Percentiles rank a stretch among this genome's conserved stretches.
These are phyloP conservation scores for Sesia apiformis DNA, from an alignment of 2,888 invertebrate genomes.

Conservation along the genomic window DNA sequence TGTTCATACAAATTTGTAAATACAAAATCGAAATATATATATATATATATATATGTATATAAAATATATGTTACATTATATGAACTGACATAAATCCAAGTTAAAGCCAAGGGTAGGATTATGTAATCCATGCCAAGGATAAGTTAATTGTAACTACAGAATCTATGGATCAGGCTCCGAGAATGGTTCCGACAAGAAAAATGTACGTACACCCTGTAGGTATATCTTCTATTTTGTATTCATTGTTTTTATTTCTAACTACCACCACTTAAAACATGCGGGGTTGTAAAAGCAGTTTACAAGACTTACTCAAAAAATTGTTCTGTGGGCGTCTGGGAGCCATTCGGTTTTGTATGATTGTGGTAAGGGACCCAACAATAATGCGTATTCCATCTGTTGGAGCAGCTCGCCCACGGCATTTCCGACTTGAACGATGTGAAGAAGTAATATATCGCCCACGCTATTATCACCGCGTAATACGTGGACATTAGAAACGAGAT, in stretches of 20 bases:
- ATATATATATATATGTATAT: too few species aligned
- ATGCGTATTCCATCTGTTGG: slow-evolving; percentile 88
- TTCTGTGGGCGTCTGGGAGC: slow-evolving; percentile 89
- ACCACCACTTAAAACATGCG: not conserved
- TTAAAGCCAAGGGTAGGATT: too few species aligned
- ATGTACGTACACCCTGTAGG: too few species aligned
- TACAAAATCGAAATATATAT: too few species aligned
- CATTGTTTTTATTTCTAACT: not conserved
- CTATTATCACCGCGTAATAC: slow-evolving; percentile 96
- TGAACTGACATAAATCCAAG: too few species aligned
- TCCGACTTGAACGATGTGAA: slow-evolving; percentile 91
- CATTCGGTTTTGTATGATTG: slow-evolving; percentile 79
- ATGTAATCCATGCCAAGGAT: too few species aligned
- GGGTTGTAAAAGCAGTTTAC: not conserved
- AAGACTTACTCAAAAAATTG: slow-evolving; percentile 91
- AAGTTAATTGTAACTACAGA: too few species aligned
- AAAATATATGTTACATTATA: too few species aligned
- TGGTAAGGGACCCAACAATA: slow-evolving; percentile 86
- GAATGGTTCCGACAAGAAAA: too few species aligned
- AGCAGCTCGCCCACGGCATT: slow-evolving; percentile 93
- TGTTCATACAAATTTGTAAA: too few species aligned
- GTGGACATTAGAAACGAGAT: slow-evolving; percentile 96
- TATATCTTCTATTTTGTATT: too few species aligned
- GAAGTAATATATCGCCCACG: slow-evolving; percentile 95
- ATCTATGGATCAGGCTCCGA: too few species aligned